Conservation (phyloP, 2,113 vertebrate species). For the Glaucomys volans region DNA sequence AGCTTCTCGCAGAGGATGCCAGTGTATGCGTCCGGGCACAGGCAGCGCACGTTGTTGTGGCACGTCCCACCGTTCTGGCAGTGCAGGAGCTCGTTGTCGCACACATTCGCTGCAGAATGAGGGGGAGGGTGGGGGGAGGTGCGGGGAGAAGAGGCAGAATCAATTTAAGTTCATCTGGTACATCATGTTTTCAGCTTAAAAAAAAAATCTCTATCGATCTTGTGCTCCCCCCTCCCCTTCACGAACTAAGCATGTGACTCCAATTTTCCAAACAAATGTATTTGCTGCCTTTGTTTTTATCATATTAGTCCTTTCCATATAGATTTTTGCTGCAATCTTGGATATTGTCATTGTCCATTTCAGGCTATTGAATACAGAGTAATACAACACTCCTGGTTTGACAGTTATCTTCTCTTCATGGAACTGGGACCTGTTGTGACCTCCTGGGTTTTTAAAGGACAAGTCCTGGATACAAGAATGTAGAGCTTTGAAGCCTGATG, state of each 20-base stretch:
- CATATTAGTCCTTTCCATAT: conserved; percentile 12
- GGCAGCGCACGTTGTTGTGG: conserved; percentile 94
- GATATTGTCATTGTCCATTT: conserved; percentile 33
- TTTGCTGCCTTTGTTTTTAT: conserved; percentile 37
- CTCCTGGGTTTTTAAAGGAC: conserved; percentile 64
- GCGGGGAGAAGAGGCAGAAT: conserved; percentile 74
- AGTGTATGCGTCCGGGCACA: conserved; percentile 91
- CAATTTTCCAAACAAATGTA: conserved; percentile 57
- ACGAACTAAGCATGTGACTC: conserved; percentile 6
- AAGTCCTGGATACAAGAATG: conserved; percentile 44
- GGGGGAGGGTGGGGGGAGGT: conserved; percentile 52
- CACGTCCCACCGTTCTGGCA: conserved; percentile 98
- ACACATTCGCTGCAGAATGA: conserved; percentile 93
- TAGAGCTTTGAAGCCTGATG: conserved; percentile 56
- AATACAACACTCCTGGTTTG: not conserved
- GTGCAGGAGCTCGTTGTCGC: conserved; percentile 96
- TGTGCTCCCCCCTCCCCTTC: not conserved
- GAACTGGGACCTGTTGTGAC: conserved; percentile 38
- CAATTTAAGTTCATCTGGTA: conserved; percentile 49
- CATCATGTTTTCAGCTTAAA: conserved; percentile 61
- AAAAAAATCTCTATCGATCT: conserved; percentile 19
- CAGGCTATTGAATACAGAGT: not conserved
- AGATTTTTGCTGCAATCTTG: not conserved
- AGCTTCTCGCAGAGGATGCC: conserved; percentile 96
- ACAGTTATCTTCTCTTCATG: conserved; percentile 19